A percentile compares a stretch with the other conserved stretches of the same genome.
Evolutionary conservation across 2,113 vertebrate species (phyloP).

Genomic region (Sus scrofa): DNA sequence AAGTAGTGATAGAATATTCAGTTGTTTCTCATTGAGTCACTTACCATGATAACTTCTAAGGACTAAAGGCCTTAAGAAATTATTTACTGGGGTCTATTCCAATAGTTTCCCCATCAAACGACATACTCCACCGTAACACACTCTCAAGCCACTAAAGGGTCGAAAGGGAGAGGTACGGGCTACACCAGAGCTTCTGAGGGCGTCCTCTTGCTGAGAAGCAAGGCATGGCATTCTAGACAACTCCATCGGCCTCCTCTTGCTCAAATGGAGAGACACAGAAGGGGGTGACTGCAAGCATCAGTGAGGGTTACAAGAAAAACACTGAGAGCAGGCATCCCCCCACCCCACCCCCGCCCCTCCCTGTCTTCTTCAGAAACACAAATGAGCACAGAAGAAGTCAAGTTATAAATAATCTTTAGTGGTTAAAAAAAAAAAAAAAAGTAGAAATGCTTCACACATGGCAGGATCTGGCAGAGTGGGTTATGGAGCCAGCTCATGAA

Average conservation of each 20-base stretch:
- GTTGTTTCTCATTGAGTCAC: background rate
- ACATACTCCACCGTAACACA: background rate
- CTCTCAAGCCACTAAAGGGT: background rate
- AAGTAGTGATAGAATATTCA: slow-evolving; percentile 9
- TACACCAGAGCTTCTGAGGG: background rate
- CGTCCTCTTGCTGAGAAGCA: background rate
- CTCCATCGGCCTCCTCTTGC: background rate
- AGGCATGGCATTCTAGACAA: background rate
- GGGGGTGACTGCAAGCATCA: background rate
- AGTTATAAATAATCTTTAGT: slow-evolving; percentile 28
- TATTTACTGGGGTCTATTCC: background rate
- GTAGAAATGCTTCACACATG: slow-evolving; percentile 41
- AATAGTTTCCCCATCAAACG: background rate
- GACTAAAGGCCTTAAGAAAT: slow-evolving; percentile 9
- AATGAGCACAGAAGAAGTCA: slow-evolving; percentile 32
- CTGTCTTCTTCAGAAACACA: slow-evolving; percentile 56
- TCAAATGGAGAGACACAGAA: background rate
- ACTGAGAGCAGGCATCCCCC: background rate
- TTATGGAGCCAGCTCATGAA: background rate
- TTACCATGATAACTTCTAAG: background rate
- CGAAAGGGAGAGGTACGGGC: background rate
- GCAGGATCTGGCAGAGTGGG: slow-evolving; percentile 38
- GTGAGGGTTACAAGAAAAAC: slow-evolving; percentile 13
- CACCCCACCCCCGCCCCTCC: no score
- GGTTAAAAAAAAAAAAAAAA: background rate